phyloP scores from a whole-genome alignment of 2,888 invertebrate species.

The Macrosiphum euphorbiae region DNA sequence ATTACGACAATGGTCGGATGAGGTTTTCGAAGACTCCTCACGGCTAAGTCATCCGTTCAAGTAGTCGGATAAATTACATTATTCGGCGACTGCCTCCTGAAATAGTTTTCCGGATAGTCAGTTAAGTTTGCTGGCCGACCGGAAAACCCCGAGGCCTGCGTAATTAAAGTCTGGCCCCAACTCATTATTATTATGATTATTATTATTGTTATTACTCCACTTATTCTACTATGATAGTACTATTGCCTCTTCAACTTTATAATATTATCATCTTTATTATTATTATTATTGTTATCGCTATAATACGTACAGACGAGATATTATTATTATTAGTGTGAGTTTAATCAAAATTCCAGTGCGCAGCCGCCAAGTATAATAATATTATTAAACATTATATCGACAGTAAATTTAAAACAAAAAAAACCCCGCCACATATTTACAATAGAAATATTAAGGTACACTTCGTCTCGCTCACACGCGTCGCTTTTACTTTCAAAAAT shows the following conservation, averaged over 20 bases:
- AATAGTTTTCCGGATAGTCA: constrained; percentile 30
- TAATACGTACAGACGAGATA: not conserved
- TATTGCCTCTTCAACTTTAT: not conserved
- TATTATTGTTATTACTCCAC: not conserved
- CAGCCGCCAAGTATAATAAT: not conserved
- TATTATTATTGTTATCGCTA: not conserved
- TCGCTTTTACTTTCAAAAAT: not conserved
- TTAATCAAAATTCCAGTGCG: not conserved
- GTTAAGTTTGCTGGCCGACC: constrained; percentile 27
- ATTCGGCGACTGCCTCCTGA: not conserved
- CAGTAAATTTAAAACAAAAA: no score
- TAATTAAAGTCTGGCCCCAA: constrained; percentile 32
- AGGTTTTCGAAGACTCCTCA: not conserved
- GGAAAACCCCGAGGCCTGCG: not conserved
- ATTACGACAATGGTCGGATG: not conserved
- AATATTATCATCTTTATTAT: not conserved
- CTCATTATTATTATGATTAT: constrained; percentile 23
- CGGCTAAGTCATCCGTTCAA: constrained; percentile 6
- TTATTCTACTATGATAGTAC: not conserved
- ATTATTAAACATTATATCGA: no score
- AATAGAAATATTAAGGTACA: not conserved
- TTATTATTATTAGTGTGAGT: constrained; percentile 2
- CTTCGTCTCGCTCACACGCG: not conserved
- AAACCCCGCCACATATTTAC: not conserved
- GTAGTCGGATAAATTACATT: constrained; percentile 27